These are phyloP conservation scores for Propithecus deckenii DNA, from an alignment of 2,797 vertebrate species.

Conservation along the genomic window DNA sequence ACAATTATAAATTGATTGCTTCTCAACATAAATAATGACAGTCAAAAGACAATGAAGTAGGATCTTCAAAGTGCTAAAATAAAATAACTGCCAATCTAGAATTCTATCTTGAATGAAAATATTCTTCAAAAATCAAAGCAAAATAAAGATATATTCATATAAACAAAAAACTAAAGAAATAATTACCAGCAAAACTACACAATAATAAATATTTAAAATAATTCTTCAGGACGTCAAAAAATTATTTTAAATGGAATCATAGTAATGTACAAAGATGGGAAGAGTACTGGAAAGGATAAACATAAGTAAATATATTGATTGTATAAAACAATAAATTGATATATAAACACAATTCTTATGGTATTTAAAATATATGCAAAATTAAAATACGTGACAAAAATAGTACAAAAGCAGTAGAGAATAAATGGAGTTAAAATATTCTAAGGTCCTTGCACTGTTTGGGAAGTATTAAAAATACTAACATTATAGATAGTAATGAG, in stretches of 20 bases:
- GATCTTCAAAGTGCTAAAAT: not conserved
- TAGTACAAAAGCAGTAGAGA: not conserved
- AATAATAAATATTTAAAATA: constrained; percentile 30
- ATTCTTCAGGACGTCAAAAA: not conserved
- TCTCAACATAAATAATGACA: not conserved
- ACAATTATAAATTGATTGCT: not conserved
- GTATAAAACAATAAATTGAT: not conserved
- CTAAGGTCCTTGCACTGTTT: not conserved
- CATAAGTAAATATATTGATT: not conserved
- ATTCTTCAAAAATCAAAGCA: not conserved
- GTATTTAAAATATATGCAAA: not conserved
- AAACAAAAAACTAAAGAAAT: not conserved
- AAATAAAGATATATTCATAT: not conserved
- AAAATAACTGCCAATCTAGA: not conserved
- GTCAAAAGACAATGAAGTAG: not conserved
- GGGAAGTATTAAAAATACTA: not conserved
- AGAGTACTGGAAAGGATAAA: not conserved
- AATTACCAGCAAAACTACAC: not conserved
- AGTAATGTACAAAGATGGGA: not conserved
- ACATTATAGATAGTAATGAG: not conserved
- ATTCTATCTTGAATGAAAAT: constrained; percentile 6
- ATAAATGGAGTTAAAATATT: not conserved
- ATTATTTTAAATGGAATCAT: constrained; percentile 17
- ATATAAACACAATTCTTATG: not conserved
- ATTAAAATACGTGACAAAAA: not conserved